Conservation (phyloP, 1,140 invertebrate genomes). For the Drosophila eugracilis region DNA sequence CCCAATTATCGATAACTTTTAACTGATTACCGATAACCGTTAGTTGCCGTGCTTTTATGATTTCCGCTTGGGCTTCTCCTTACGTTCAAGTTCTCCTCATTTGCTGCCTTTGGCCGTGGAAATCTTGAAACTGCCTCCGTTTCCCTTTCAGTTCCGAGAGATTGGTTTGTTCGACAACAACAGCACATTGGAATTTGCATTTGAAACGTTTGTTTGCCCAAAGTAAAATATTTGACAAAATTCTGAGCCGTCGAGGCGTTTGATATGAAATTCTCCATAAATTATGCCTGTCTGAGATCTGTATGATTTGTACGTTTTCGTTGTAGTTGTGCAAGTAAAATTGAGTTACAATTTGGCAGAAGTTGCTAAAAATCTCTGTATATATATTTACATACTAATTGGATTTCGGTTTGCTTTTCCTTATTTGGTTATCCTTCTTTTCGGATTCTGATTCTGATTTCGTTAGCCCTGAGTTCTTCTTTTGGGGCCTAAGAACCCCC, state of each 20-base stretch:
- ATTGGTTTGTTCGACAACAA: conserved; percentile 44
- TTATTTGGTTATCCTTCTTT: conserved; percentile 29
- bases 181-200: conserved; percentile 42
- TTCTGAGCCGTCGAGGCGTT: conserved; percentile 15
- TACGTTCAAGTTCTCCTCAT: no score
- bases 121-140: neutral
- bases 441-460: conserved; percentile 23
- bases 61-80: conserved; percentile 44
- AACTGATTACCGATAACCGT: conserved; percentile 10
- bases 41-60: conserved; percentile 42
- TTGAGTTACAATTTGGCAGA: conserved; percentile 51
- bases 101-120: no score
- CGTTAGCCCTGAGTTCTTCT: conserved; percentile 8
- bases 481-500: neutral
- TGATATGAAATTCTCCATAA: conserved; percentile 37
- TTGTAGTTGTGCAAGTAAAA: conserved; percentile 61
- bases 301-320: conserved; percentile 48
- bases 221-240: conserved; percentile 32
- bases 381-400: conserved; percentile 61
- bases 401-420: conserved; percentile 43
- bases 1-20: conserved; percentile 29
- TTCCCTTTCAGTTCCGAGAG: conserved; percentile 4
- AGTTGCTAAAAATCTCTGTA: conserved; percentile 43
- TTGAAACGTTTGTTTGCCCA: conserved; percentile 31
- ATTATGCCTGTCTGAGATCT: conserved; percentile 49